Evolutionary conservation across 2,113 vertebrate species (phyloP).

Genomic region (Gobiocypris rarus): DNA sequence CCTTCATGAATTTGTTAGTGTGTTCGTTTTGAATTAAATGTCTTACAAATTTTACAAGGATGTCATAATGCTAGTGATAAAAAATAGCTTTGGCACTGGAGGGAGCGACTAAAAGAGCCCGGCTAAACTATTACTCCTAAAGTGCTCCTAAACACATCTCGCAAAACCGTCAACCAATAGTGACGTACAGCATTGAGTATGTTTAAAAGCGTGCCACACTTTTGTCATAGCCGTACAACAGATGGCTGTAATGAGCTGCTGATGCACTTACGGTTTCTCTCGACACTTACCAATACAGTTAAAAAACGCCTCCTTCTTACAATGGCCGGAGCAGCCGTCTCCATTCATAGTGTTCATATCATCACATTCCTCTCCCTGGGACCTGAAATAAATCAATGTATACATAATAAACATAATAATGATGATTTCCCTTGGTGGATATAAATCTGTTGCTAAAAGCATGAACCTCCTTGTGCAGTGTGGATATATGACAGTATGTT

Average conservation of each 20-base stretch:
- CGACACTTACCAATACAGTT: slow-evolving; percentile 91
- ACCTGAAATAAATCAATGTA: slow-evolving; percentile 72
- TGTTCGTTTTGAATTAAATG: slow-evolving; percentile 60
- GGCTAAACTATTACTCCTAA: neutral
- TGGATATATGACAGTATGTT: neutral
- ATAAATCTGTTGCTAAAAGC: slow-evolving; percentile 9
- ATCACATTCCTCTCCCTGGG: slow-evolving; percentile 91
- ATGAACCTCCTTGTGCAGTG: neutral
- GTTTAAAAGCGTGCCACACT: neutral
- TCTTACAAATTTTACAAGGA: slow-evolving; percentile 61
- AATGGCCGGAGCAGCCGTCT: slow-evolving; percentile 94
- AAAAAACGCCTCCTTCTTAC: slow-evolving; percentile 90
- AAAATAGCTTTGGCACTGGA: slow-evolving; percentile 23
- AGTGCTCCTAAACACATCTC: slow-evolving; percentile 16
- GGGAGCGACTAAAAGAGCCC: slow-evolving; percentile 2
- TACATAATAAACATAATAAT: neutral
- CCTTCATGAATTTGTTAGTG: slow-evolving; percentile 58
- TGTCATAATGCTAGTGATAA: slow-evolving; percentile 61
- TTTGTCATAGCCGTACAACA: neutral
- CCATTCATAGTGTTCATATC: slow-evolving; percentile 93
- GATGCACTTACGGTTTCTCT: neutral
- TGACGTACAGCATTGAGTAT: neutral
- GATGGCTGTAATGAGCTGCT: neutral
- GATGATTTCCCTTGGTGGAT: neutral
- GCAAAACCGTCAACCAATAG: neutral